A percentile compares a stretch with the other conserved stretches of the same genome.
Conservation (phyloP, 2,888 invertebrate genomes). For the Erebia palarica region DNA sequence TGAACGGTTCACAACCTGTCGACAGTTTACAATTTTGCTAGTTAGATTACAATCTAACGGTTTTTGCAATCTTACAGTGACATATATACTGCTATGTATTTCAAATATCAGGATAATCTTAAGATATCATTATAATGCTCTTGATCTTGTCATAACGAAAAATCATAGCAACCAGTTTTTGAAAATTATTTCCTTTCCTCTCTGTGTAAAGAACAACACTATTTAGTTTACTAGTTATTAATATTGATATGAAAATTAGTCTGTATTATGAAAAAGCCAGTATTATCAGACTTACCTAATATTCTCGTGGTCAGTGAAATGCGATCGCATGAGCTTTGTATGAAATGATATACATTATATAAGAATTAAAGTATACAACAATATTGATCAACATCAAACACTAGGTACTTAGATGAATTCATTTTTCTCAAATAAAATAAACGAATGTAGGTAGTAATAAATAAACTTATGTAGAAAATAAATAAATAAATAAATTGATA, state of each 20-base stretch:
- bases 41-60: too few species aligned
- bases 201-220: too few species aligned
- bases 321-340: too few species aligned
- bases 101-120: neutral
- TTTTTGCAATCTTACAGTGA: too few species aligned
- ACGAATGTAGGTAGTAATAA: neutral
- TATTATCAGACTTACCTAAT: too few species aligned
- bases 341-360: too few species aligned
- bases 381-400: neutral
- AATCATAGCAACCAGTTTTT: neutral
- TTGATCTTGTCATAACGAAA: neutral
- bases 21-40: too few species aligned
- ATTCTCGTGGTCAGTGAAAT: too few species aligned
- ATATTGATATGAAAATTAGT: neutral
- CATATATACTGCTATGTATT: neutral
- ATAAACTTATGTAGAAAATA: conserved; percentile 5
- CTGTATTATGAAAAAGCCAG: neutral
- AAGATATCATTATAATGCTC: neutral
- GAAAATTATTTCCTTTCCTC: neutral
- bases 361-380: neutral
- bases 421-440: neutral
- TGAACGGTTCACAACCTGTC: too few species aligned
- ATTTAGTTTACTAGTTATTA: too few species aligned
- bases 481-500: neutral
- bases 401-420: neutral